Base-by-base conservation (phyloP, 2,797 vertebrate genomes). In the Neoniphon sammara region DNA sequence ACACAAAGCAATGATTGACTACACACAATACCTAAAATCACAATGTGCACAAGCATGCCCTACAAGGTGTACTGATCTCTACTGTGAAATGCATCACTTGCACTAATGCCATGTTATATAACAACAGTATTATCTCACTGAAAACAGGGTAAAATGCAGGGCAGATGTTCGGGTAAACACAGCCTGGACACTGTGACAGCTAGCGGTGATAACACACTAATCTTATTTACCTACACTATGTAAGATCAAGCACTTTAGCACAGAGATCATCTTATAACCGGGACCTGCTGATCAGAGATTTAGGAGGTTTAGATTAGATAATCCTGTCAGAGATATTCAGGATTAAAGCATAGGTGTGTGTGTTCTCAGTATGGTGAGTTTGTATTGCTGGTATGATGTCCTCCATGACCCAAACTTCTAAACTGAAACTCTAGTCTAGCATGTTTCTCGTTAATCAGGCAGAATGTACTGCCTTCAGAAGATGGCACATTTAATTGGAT, bases 211-310 rank as follows among this genome's bases (percentile, higher is more conserved):
- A 84, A 69, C 34, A 63, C 23, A 60, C 62, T 78, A 74, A 85
- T 87, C 74, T 66, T 73, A 50, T 85, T 85, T 61, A 76, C 20
- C 36, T 20, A 14, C 18, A 60, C 20, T 30, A 53, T 66, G n/a
- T 18, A 49, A 75, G 50, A 73, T 65, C 20, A 75, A 47, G 60
- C 56, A 27, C 18, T 25, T 34, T 7, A 31, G 30, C 42, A 59
- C 17, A 7, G 2, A 34, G 55, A 39, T 63, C 12, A 36, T 63
- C 44, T 68, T 66, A 52, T 75, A 21, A 59, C 20, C 0, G 0
- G 7, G 34, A 21, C 49, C 12, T 60, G 52, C 44, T 72, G 34
- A 77, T 11, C 42, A 31, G 20, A 66, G 54, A 14, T 65, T 46
- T 72, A 66, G n/a, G 21, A 53, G 15, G 21, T 59, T 60, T 25